Evolutionary conservation across 2,888 invertebrate genomes (phyloP).

Genomic region (Leptogaster cylindrica): DNA sequence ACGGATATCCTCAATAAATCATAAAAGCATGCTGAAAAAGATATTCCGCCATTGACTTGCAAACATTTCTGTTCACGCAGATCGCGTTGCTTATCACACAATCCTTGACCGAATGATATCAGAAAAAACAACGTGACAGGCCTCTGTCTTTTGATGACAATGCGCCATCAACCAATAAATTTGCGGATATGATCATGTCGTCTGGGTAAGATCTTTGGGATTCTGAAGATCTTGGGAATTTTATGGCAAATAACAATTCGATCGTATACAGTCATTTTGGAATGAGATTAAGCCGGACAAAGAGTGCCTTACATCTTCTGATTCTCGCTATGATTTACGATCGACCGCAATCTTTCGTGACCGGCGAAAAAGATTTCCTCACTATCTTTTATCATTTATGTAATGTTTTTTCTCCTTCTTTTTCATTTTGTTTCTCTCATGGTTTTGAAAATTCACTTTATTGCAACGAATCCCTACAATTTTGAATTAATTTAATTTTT

Average conservation of each 20-base stretch:
- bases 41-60: conserved; percentile 28
- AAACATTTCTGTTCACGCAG: conserved; percentile 44
- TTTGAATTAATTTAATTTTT: conserved; percentile 36
- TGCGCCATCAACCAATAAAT: conserved; percentile 38
- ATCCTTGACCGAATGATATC: conserved; percentile 31
- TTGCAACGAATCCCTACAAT: conserved; percentile 8
- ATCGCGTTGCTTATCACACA: conserved; percentile 47
- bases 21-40: conserved; percentile 13
- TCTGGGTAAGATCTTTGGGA: conserved; percentile 12
- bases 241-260: conserved; percentile 29
- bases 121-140: conserved; percentile 37
- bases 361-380: conserved; percentile 32
- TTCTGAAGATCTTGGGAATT: conserved; percentile 32
- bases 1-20: conserved; percentile 38
- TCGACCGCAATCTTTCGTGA: conserved; percentile 27
- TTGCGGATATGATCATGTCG: conserved; percentile 42
- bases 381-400: conserved; percentile 6
- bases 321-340: conserved; percentile 36
- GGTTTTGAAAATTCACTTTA: conserved; percentile 19
- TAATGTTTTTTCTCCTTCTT: not conserved
- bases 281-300: conserved; percentile 3
- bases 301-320: conserved; percentile 19
- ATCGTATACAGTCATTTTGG: conserved; percentile 31
- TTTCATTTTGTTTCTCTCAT: too few relatives aligned
- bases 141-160: conserved; percentile 38